Evolutionary conservation across 2,888 invertebrate genomes (phyloP).

Genomic region (Torymus auratus): DNA sequence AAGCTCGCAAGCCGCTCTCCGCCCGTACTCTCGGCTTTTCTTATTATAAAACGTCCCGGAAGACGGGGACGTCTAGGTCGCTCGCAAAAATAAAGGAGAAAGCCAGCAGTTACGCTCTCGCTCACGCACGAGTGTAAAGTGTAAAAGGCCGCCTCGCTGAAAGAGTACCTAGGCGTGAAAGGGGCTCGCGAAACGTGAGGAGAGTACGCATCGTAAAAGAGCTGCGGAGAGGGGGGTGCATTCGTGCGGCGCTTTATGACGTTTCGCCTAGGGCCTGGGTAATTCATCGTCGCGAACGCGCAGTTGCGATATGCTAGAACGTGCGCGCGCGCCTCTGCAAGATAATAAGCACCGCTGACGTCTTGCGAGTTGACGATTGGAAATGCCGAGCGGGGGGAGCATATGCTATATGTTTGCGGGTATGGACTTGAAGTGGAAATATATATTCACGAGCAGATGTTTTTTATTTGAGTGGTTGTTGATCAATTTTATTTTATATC

Average conservation of each 20-base stretch:
- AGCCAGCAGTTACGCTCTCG: not conserved
- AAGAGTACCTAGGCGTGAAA: conserved; percentile 41
- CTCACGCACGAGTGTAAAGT: conserved; percentile 12
- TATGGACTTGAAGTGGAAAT: no score
- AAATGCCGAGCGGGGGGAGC: not conserved
- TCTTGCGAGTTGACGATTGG: no score
- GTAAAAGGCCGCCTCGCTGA: conserved; percentile 27
- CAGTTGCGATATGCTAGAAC: no score
- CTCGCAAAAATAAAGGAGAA: not conserved
- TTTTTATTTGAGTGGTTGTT: no score
- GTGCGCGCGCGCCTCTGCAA: conserved; percentile 19
- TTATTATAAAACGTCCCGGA: no score
- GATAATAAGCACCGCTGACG: conserved; percentile 41
- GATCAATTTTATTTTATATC: no score
- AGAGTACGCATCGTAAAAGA: conserved; percentile 37
- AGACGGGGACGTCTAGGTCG: not conserved
- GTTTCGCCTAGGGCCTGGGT: conserved; percentile 13
- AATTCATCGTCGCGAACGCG: conserved; percentile 36
- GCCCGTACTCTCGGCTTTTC: no score
- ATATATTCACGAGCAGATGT: no score
- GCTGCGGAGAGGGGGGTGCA: not conserved
- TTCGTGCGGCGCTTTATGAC: conserved; percentile 47
- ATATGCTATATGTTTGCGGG: not conserved
- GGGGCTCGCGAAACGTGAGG: conserved; percentile 41
- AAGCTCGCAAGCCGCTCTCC: no score